Percentiles rank a stretch among this genome's conserved stretches.
Conservation (phyloP, 1,140 invertebrate species). For the Chymomyza costata region DNA sequence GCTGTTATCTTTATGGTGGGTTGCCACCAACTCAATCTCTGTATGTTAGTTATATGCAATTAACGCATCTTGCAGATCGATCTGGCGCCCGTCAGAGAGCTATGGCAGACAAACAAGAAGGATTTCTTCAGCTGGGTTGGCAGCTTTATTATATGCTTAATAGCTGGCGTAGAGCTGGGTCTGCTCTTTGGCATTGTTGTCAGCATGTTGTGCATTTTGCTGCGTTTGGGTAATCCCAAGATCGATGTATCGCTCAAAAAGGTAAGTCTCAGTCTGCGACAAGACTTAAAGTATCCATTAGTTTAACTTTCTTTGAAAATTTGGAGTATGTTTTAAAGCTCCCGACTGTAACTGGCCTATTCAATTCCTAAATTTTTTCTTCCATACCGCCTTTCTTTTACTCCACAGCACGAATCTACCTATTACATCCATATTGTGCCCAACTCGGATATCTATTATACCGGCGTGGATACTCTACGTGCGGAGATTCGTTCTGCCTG, state of each 20-base stretch:
- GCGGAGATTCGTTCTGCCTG: constrained; percentile 76
- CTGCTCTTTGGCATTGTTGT: constrained; percentile 90
- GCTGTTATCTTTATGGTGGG: constrained; percentile 91
- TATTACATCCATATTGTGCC: constrained; percentile 79
- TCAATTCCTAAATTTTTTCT: not conserved
- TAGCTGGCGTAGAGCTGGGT: constrained; percentile 89
- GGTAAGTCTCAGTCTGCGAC: constrained; percentile 75
- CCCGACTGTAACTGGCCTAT: not conserved
- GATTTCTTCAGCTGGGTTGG: constrained; percentile 83
- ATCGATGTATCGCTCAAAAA: constrained; percentile 80
- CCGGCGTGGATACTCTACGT: constrained; percentile 79
- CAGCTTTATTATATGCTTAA: constrained; percentile 87
- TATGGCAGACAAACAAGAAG: constrained; percentile 85
- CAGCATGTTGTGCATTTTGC: constrained; percentile 87
- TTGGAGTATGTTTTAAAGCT: no score
- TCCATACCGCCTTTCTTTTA: no score
- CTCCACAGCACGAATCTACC: constrained; percentile 36
- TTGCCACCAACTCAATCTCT: not conserved
- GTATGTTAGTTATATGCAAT: not conserved
- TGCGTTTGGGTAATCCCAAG: constrained; percentile 86
- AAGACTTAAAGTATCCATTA: not conserved
- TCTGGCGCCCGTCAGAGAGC: constrained; percentile 79
- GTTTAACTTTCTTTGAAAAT: no score
- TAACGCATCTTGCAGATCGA: constrained; percentile 78
- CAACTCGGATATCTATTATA: constrained; percentile 81